Percentiles rank a stretch among this genome's conserved stretches.
Evolutionary conservation across 2,113 vertebrate genomes (phyloP).

Genomic region (Procavia capensis): DNA sequence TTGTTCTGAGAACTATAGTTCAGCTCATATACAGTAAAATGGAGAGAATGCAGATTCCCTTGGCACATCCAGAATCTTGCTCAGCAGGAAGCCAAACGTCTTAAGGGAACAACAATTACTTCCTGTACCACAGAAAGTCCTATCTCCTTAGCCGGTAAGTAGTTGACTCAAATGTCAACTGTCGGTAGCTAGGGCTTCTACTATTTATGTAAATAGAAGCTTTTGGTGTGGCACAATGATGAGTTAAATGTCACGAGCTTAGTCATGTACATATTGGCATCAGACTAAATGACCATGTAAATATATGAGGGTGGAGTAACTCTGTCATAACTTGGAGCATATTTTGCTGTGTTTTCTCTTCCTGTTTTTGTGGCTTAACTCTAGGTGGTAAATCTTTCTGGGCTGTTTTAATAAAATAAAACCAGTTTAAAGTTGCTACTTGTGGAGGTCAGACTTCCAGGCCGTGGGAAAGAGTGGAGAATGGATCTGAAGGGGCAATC

Average conservation of each 20-base stretch:
- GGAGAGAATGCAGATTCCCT: neutral
- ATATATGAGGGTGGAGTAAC: neutral
- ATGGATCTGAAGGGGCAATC: neutral
- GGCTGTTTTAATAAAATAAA: neutral
- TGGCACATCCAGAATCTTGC: neutral
- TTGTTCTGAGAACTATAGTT: neutral
- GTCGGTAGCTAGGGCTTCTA: neutral
- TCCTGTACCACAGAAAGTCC: neutral
- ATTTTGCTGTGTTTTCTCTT: neutral
- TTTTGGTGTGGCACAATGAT: constrained; percentile 44
- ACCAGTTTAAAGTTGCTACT: neutral
- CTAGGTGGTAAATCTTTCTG: neutral
- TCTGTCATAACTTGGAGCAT: neutral
- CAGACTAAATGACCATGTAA: constrained; percentile 19
- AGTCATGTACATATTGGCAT: constrained; percentile 14
- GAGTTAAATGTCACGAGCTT: constrained; percentile 13
- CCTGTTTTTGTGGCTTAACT: neutral
- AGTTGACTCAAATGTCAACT: constrained; percentile 5
- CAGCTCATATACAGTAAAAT: neutral
- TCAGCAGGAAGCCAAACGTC: neutral
- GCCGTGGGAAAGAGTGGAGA: neutral
- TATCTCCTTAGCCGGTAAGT: neutral
- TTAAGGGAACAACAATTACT: neutral
- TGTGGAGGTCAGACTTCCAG: neutral
- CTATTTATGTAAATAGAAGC: neutral